A percentile compares a stretch with the other conserved stretches of the same genome.
These are phyloP conservation scores for Macropis europaea DNA, from an alignment of 2,888 invertebrate species.

Conservation along the genomic window DNA sequence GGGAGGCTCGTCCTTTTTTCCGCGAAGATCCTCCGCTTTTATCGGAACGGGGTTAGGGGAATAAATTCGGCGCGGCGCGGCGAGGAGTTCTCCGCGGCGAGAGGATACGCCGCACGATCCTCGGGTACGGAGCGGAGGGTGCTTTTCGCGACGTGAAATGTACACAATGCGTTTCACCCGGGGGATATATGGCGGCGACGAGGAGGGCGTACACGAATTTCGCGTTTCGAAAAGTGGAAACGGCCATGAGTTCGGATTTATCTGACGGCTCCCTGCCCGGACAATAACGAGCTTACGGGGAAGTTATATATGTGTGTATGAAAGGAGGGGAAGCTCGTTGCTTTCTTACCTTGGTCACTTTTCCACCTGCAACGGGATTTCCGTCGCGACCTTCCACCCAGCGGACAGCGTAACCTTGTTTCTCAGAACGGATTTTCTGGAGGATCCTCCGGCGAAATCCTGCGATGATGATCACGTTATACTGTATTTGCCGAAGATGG, in stretches of 20 bases:
- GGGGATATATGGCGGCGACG: constrained; percentile 21
- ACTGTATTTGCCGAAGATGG: not conserved
- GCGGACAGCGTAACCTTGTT: not conserved
- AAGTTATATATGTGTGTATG: constrained; percentile 16
- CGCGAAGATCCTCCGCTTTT: not conserved
- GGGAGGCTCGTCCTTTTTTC: too few species aligned
- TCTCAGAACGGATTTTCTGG: not conserved
- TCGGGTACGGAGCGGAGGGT: not conserved
- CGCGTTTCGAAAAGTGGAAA: constrained; percentile 49
- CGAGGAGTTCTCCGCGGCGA: not conserved
- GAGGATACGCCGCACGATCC: constrained; percentile 40
- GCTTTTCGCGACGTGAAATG: constrained; percentile 8
- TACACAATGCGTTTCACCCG: constrained; percentile 21
- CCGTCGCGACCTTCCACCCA: too few species aligned
- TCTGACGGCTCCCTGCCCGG: constrained; percentile 10
- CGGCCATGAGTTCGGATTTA: constrained; percentile 46
- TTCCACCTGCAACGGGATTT: not conserved
- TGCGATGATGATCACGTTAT: constrained; percentile 18
- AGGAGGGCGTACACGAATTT: constrained; percentile 48
- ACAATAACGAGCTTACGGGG: constrained; percentile 42
- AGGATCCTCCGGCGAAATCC: constrained; percentile 5
- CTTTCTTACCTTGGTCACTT: constrained; percentile 31
- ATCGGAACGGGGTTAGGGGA: not conserved
- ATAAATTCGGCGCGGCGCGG: constrained; percentile 1
- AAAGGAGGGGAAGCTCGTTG: constrained; percentile 24